These are phyloP conservation scores for Aelia acuminata DNA, from an alignment of 2,888 invertebrate species.

Conservation along the genomic window DNA sequence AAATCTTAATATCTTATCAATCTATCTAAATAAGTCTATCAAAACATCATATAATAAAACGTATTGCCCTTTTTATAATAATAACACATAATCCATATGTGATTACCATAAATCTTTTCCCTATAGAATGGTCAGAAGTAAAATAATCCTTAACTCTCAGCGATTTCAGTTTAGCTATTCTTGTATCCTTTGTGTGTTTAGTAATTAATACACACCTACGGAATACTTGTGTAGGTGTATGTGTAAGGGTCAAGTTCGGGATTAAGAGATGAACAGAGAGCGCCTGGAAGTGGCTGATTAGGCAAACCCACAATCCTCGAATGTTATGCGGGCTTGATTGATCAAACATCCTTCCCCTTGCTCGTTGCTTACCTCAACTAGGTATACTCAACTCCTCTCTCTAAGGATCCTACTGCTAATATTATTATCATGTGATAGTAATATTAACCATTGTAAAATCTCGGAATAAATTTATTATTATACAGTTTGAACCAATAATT, in stretches of 20 bases:
- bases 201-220: too few species aligned
- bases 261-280: background rate
- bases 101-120: too few species aligned
- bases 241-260: background rate
- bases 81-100: too few species aligned
- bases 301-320: conserved; percentile 18
- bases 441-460: background rate
- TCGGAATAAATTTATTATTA: background rate
- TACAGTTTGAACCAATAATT: background rate
- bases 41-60: too few species aligned
- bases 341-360: background rate
- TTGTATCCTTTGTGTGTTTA: too few species aligned
- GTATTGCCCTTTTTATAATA: too few species aligned
- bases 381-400: too few species aligned
- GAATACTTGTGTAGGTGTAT: background rate
- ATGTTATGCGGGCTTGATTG: background rate
- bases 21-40: too few species aligned
- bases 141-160: too few species aligned
- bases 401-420: background rate
- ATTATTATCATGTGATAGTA: background rate
- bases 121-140: too few species aligned
- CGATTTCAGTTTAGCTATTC: too few species aligned
- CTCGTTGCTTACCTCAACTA: background rate
- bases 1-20: too few species aligned
- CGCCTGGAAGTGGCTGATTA: conserved; percentile 20